A percentile compares a stretch with the other conserved stretches of the same genome.
Evolutionary conservation across 64 coral and sea anemone genomes (phyloP).

Genomic region (Stichodactyla mertensii): DNA sequence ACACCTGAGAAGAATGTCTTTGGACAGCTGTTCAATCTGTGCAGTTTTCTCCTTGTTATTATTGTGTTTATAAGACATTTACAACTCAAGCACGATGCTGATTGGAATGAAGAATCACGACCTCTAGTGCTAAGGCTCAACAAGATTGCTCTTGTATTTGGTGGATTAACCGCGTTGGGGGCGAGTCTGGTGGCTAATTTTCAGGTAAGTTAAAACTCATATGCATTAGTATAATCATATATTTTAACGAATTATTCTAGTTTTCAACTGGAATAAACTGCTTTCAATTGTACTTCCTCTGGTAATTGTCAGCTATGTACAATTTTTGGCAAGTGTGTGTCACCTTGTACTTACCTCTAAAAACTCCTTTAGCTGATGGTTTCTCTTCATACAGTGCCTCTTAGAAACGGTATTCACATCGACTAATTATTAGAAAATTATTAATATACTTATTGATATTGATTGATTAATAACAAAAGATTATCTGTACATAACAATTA

Average conservation of each 20-base stretch:
- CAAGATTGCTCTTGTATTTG: slow-evolving; percentile 39
- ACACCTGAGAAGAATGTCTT: slow-evolving; percentile 86
- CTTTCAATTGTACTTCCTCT: too few species aligned
- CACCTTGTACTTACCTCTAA: too few species aligned
- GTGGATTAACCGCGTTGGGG: slow-evolving; percentile 48
- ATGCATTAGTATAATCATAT: too few species aligned
- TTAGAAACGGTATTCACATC: too few species aligned
- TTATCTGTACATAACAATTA: not conserved
- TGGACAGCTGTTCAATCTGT: slow-evolving; percentile 73
- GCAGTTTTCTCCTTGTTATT: slow-evolving; percentile 50
- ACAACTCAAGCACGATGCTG: slow-evolving; percentile 79
- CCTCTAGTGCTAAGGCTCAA: slow-evolving; percentile 59
- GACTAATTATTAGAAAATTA: too few species aligned
- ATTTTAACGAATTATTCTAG: too few species aligned
- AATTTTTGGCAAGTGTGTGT: too few species aligned
- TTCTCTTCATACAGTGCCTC: too few species aligned
- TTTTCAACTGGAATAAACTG: too few species aligned
- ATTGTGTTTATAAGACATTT: slow-evolving; percentile 65
- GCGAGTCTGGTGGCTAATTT: slow-evolving; percentile 81
- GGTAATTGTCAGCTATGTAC: too few species aligned
- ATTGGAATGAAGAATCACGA: slow-evolving; percentile 79
- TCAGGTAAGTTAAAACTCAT: slow-evolving; percentile 49
- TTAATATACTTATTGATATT: too few species aligned
- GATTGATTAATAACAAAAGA: not conserved
- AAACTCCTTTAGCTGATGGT: too few species aligned